Evolutionary conservation across 2,888 invertebrate genomes (phyloP).

Genomic region (Teleiodes luculella): DNA sequence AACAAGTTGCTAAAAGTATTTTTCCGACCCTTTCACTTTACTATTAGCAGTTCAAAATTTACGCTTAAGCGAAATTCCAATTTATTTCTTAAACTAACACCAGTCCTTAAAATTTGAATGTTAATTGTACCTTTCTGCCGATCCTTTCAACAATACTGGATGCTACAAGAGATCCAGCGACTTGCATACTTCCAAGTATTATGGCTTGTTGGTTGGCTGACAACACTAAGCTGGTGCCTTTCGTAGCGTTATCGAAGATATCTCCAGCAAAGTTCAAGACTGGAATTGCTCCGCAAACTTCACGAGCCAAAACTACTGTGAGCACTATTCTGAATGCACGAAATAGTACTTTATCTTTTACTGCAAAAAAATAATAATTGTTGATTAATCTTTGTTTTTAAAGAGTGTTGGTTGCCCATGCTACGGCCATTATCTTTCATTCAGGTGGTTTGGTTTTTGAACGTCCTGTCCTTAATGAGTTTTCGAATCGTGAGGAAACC

Average conservation of each 20-base stretch:
- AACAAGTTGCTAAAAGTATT: too few species aligned
- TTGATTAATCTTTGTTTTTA: too few species aligned
- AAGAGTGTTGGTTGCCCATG: too few species aligned
- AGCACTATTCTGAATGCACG: slow-evolving; percentile 57
- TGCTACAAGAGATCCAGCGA: slow-evolving; percentile 53
- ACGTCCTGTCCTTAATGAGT: too few species aligned
- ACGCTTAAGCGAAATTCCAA: too few species aligned
- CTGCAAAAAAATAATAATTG: slow-evolving; percentile 44
- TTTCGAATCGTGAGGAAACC: too few species aligned
- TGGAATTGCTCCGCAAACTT: slow-evolving; percentile 61
- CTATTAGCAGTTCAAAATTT: too few species aligned
- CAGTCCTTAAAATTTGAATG: too few species aligned
- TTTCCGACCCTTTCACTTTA: too few species aligned
- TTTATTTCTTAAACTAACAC: too few species aligned
- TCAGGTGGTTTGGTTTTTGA: too few species aligned
- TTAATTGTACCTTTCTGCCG: slow-evolving; percentile 67
- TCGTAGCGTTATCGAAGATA: slow-evolving; percentile 53
- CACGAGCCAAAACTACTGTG: slow-evolving; percentile 48
- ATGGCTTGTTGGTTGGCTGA: slow-evolving; percentile 68
- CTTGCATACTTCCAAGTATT: slow-evolving; percentile 62
- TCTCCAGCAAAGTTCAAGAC: slow-evolving; percentile 66
- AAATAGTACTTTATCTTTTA: slow-evolving; percentile 53
- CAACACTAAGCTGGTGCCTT: slow-evolving; percentile 41
- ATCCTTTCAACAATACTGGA: slow-evolving; percentile 57
- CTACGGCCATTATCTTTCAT: too few species aligned